These are phyloP conservation scores for Malacosoma neustria DNA, from an alignment of 2,888 invertebrate species.

Conservation along the genomic window DNA sequence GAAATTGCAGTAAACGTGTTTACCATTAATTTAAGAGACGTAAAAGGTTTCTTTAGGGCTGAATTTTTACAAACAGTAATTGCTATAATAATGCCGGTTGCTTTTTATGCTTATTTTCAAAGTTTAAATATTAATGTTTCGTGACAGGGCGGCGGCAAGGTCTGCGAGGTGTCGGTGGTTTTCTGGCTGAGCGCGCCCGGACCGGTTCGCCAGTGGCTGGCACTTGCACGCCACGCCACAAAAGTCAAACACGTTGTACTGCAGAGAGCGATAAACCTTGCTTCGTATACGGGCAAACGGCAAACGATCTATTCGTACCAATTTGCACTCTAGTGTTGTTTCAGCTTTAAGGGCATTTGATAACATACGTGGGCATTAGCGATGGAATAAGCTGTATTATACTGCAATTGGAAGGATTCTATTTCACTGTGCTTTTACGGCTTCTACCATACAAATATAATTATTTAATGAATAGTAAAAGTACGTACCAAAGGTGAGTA, in stretches of 20 bases:
- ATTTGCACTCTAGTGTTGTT: slow-evolving; percentile 39
- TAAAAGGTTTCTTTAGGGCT: slow-evolving; percentile 21
- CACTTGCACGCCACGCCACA: slow-evolving; percentile 52
- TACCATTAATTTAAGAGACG: neutral
- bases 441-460: neutral
- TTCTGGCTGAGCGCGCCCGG: slow-evolving; percentile 66
- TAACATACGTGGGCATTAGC: neutral
- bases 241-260: slow-evolving; percentile 55
- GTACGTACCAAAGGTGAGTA: slow-evolving; percentile 94
- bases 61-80: slow-evolving; percentile 39
- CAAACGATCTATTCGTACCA: slow-evolving; percentile 60
- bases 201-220: slow-evolving; percentile 62
- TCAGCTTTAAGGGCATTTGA: slow-evolving; percentile 23
- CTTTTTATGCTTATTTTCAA: slow-evolving; percentile 48
- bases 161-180: slow-evolving; percentile 66
- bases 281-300: slow-evolving; percentile 49
- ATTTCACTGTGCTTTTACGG: neutral
- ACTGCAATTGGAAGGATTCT: neutral
- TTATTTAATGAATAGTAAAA: neutral
- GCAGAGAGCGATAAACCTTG: slow-evolving; percentile 62
- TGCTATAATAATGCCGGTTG: slow-evolving; percentile 50
- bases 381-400: neutral
- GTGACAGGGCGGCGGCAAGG: slow-evolving; percentile 55
- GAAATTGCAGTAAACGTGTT: neutral
- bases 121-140: slow-evolving; percentile 69